These are phyloP conservation scores for Drymodes brunneopygia DNA, from an alignment of 2,113 vertebrate species.

Conservation along the genomic window DNA sequence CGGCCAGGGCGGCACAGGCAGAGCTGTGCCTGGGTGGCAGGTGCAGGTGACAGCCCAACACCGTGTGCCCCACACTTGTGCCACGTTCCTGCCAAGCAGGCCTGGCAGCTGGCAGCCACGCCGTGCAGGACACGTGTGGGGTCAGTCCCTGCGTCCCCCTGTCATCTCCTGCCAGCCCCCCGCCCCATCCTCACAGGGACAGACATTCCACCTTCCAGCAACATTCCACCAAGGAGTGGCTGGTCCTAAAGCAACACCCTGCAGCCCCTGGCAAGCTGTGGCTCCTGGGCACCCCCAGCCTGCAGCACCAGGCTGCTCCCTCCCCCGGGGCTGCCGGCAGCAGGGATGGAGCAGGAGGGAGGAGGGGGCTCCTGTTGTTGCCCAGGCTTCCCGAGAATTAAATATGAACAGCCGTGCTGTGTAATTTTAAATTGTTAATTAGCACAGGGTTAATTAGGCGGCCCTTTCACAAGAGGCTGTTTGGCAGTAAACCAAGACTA, in stretches of 20 bases:
- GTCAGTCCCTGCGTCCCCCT: fast-evolving
- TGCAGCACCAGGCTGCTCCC: background rate
- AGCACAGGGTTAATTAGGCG: constrained; percentile 97
- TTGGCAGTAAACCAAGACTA: constrained; percentile 81
- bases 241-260: background rate
- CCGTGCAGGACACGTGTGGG: fast-evolving
- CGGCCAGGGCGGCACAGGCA: fast-evolving
- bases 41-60: fast-evolving
- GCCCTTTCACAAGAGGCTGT: constrained; percentile 82
- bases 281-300: background rate
- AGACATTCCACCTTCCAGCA: background rate
- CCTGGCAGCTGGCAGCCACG: background rate
- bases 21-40: fast-evolving
- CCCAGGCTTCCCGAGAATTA: constrained; percentile 83
- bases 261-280: background rate
- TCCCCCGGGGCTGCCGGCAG: background rate
- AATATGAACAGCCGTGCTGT: constrained; percentile 86
- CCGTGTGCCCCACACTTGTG: fast-evolving
- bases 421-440: constrained; percentile 99
- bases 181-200: background rate
- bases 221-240: fast-evolving
- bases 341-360: constrained; percentile 19
- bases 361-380: constrained; percentile 63
- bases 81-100: fast-evolving
- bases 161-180: background rate